Percentiles rank a stretch among this genome's conserved stretches.
Evolutionary conservation across 2,797 vertebrate species (phyloP).

Genomic region (Ctenochaetus hawaiiensis): DNA sequence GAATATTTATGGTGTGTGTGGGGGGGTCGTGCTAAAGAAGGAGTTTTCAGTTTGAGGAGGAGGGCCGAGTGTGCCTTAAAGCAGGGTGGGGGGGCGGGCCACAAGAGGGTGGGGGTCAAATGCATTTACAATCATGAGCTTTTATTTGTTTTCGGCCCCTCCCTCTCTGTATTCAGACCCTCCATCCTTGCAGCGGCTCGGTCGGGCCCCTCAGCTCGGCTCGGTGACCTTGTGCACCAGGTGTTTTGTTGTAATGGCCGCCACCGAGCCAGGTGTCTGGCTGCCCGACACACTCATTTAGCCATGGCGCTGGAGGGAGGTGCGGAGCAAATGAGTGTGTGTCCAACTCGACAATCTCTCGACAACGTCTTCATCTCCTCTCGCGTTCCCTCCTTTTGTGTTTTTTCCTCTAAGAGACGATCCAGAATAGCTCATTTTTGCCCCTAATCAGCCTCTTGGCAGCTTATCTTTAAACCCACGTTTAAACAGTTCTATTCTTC

Average conservation of each 20-base stretch:
- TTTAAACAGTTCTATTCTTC: conserved; percentile 25
- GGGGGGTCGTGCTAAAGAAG: conserved; percentile 5
- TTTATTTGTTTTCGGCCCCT: conserved; percentile 72
- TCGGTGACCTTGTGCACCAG: conserved; percentile 38
- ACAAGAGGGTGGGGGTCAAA: conserved; percentile 80
- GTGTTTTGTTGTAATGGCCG: conserved; percentile 37
- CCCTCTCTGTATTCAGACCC: conserved; percentile 68
- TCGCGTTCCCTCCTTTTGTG: neutral
- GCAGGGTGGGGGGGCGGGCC: conserved; percentile 83
- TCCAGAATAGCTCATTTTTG: conserved; percentile 37
- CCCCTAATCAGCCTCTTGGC: conserved; percentile 42
- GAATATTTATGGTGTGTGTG: conserved; percentile 87
- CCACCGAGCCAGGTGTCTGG: conserved; percentile 44
- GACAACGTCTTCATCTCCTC: conserved; percentile 9
- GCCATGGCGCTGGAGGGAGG: neutral
- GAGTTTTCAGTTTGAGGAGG: conserved; percentile 9
- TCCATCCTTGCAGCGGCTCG: conserved; percentile 62
- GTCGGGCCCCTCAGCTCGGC: conserved; percentile 5
- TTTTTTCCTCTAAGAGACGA: conserved; percentile 18
- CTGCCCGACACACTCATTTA: conserved; percentile 11
- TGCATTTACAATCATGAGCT: conserved; percentile 87
- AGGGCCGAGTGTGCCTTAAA: conserved; percentile 63
- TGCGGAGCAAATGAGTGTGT: conserved; percentile 14
- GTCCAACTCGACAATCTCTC: conserved; percentile 26
- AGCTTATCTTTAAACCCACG: conserved; percentile 47